A percentile compares a stretch with the other conserved stretches of the same genome.
Evolutionary conservation across 1,140 invertebrate genomes (phyloP).

Genomic region (Physella acuta): DNA sequence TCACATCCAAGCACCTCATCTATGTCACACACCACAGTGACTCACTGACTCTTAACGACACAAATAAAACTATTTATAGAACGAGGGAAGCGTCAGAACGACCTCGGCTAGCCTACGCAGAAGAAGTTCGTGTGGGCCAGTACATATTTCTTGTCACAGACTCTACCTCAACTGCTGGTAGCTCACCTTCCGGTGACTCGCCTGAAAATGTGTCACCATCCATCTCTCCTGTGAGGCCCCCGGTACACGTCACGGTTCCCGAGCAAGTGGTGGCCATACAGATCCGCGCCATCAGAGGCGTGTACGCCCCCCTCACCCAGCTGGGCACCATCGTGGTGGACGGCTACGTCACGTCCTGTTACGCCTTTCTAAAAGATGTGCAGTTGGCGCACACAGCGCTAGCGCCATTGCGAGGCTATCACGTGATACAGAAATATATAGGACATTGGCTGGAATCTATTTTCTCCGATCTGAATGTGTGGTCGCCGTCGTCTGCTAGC

Average conservation of each 20-base stretch:
- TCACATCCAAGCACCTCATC: slow-evolving; percentile 85
- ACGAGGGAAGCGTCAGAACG: neutral
- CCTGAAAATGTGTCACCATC: neutral
- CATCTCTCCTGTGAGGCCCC: neutral
- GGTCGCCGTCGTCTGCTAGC: slow-evolving; percentile 20
- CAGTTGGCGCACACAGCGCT: slow-evolving; percentile 81
- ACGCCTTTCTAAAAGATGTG: slow-evolving; percentile 86
- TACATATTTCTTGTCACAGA: slow-evolving; percentile 40
- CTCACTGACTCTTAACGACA: neutral
- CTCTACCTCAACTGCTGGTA: neutral
- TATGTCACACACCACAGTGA: slow-evolving; percentile 32
- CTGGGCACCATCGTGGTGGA: slow-evolving; percentile 88
- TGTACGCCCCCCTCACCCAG: slow-evolving; percentile 86
- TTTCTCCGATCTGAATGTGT: neutral
- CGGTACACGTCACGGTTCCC: slow-evolving; percentile 38
- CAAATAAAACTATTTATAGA: neutral
- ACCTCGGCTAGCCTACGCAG: slow-evolving; percentile 43
- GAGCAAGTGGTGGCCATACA: slow-evolving; percentile 69
- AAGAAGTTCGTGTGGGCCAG: slow-evolving; percentile 58
- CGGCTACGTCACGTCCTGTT: slow-evolving; percentile 89
- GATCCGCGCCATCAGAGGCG: slow-evolving; percentile 68
- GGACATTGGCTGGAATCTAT: slow-evolving; percentile 1
- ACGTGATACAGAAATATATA: slow-evolving; percentile 20
- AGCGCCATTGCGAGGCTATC: slow-evolving; percentile 71
- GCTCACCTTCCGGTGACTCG: neutral